A percentile compares a stretch with the other conserved stretches of the same genome.
These are phyloP conservation scores for Notodonta dromedarius DNA, from an alignment of 2,888 invertebrate genomes.

Conservation along the genomic window DNA sequence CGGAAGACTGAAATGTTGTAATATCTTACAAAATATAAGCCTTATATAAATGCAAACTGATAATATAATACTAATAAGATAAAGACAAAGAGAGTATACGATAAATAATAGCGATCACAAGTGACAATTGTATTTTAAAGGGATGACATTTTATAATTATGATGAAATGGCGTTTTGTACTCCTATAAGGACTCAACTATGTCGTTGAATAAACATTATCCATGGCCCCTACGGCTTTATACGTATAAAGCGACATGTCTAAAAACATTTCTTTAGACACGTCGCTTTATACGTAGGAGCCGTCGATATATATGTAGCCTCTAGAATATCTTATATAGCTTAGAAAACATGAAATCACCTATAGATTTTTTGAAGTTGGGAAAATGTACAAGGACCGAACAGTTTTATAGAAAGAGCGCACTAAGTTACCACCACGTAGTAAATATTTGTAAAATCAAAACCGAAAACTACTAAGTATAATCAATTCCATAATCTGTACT, in stretches of 20 bases:
- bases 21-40: conserved; percentile 41
- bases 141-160: conserved; percentile 11
- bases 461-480: conserved; percentile 22
- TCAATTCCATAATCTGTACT: conserved; percentile 37
- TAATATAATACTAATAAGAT: conserved; percentile 8
- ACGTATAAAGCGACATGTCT: too few relatives aligned
- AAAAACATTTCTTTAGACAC: too few relatives aligned
- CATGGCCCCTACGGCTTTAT: too few relatives aligned
- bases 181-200: conserved; percentile 15
- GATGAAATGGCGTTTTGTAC: conserved; percentile 19
- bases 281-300: too few relatives aligned
- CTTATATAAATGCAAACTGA: conserved; percentile 45
- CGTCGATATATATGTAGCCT: conserved; percentile 1
- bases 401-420: neutral
- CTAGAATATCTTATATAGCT: conserved; percentile 1
- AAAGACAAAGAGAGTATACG: conserved; percentile 15
- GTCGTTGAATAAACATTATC: conserved; percentile 1
- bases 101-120: conserved; percentile 2
- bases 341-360: neutral
- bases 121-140: conserved; percentile 3
- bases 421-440: neutral
- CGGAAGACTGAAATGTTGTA: conserved; percentile 52
- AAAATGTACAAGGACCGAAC: conserved; percentile 9
- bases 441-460: conserved; percentile 31
- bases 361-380: conserved; percentile 10